Base-by-base conservation (phyloP, 2,888 invertebrate genomes). In the Matsumyia berberina region DNA sequence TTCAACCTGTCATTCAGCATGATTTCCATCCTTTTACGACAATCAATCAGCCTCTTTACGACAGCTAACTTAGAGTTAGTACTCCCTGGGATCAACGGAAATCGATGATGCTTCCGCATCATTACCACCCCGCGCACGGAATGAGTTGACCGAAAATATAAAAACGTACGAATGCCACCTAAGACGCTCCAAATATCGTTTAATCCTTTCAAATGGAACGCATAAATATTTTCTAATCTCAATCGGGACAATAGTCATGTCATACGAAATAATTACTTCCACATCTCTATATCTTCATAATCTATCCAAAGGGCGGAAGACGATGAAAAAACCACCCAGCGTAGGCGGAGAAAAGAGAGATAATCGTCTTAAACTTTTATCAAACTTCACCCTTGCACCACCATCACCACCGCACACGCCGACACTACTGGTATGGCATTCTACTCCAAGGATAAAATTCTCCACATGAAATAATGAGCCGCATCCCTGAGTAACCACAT, bases 141-240 rank as follows among this genome's bases (percentile, higher is more conserved):
- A 29, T 19, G n/a, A 57, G 9, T 33, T 5, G 11, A 0, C 42
- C 11, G 17, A 33, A 33, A 17, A 31, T 24, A 33, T 33, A 31
- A 33, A 19, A 11, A 5, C n/a, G n/a, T 2, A 33, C 29, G 24
- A 24, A 24, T 24, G 4, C 6, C 9, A 12, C 9, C 17, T 3
- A 24, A 24, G 1, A 24, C 24, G 24, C 24, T 11, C 29, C 44
- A 2, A 11, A 1, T 46, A 37, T n/a, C 24, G 24, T 24, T 24
- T 39, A 67, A 62, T 60, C 73, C 70, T 67, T 66, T 72, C 53
- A 58, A 73, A 72, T 72, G 49, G 58, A 74, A 74, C 39, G 55
- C 67, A 80, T 69, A 70, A 76, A 81, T 57, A 76, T 74, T 81
- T 74, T 55, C 55, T 55, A 69, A 73, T 79, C 69, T 69, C 69